phyloP scores from a whole-genome alignment of 53 echinoderm and acorn worm genomes.

The Holothuria scabra region DNA sequence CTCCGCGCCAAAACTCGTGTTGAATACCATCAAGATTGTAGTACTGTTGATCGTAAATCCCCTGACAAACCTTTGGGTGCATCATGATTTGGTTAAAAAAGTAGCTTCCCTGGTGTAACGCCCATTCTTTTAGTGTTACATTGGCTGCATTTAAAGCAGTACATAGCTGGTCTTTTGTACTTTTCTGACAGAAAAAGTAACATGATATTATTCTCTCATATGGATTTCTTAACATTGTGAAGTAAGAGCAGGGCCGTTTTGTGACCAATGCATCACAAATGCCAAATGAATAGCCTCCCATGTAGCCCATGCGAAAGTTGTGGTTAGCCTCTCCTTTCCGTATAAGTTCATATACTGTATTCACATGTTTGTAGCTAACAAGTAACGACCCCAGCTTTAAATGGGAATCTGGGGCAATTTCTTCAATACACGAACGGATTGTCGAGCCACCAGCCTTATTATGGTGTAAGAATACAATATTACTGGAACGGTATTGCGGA shows the following conservation, averaged over 20 bases:
- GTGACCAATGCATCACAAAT: slow-evolving; percentile 75
- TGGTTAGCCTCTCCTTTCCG: slow-evolving; percentile 52
- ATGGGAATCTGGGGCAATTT: slow-evolving; percentile 32
- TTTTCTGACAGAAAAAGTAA: slow-evolving; percentile 80
- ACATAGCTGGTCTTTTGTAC: slow-evolving; percentile 84
- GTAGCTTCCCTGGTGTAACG: slow-evolving; percentile 92
- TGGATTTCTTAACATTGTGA: slow-evolving; percentile 90
- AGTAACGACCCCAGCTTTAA: slow-evolving; percentile 58
- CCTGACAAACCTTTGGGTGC: slow-evolving; percentile 80
- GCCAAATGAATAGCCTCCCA: slow-evolving; percentile 95
- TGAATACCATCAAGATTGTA: slow-evolving; percentile 69
- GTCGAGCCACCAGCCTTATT: slow-evolving; percentile 91
- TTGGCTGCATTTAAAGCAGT: slow-evolving; percentile 66
- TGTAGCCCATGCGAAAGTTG: slow-evolving; percentile 61
- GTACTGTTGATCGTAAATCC: slow-evolving; percentile 56
- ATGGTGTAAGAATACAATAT: slow-evolving; percentile 87
- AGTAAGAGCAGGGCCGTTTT: slow-evolving; percentile 81
- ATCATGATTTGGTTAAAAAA: slow-evolving; percentile 86
- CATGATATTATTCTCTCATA: slow-evolving; percentile 87
- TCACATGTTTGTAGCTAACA: slow-evolving; percentile 57
- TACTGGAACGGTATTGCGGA: slow-evolving; percentile 53
- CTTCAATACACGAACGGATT: slow-evolving; percentile 68
- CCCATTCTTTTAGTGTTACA: slow-evolving; percentile 87
- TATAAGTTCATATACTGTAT: slow-evolving; percentile 43
- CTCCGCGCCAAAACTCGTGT: slow-evolving; percentile 60